Evolutionary conservation across 2,113 vertebrate genomes (phyloP).

Genomic region (Cichladusa arquata): DNA sequence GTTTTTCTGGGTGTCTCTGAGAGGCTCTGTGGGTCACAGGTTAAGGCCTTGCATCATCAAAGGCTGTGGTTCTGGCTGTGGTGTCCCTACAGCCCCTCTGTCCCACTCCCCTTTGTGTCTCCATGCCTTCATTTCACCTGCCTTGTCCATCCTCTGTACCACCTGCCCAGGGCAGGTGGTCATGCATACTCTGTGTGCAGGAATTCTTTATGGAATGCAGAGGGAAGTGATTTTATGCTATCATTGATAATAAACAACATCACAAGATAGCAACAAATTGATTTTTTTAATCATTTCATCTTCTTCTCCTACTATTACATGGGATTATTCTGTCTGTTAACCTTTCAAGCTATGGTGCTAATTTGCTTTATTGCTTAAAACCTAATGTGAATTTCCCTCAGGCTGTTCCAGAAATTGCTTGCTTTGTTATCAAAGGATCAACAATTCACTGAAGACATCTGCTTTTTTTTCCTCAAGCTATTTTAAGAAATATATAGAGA

Average conservation of each 20-base stretch:
- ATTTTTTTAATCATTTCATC: conserved; percentile 17
- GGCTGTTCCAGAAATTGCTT: conserved; percentile 15
- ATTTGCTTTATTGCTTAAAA: conserved; percentile 56
- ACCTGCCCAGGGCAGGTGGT: background rate
- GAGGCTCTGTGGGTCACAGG: rapidly evolving
- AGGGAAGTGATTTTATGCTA: background rate
- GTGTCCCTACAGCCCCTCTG: background rate
- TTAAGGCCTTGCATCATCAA: background rate
- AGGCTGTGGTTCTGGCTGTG: rapidly evolving
- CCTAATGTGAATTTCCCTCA: background rate
- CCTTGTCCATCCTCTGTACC: too few relatives aligned
- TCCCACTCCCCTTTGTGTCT: background rate
- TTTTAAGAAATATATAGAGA: background rate
- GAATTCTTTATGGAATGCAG: background rate
- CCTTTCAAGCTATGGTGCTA: conserved; percentile 33
- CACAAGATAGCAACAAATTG: background rate
- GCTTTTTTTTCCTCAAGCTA: background rate
- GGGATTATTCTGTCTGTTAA: conserved; percentile 13
- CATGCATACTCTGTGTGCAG: background rate
- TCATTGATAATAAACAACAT: background rate
- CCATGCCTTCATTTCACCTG: background rate
- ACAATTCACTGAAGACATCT: conserved; percentile 18
- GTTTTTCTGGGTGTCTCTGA: background rate
- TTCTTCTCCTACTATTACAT: background rate
- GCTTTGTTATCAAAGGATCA: conserved; percentile 41